A percentile compares a stretch with the other conserved stretches of the same genome.
phyloP scores from a whole-genome alignment of 2,797 vertebrate genomes.

The Thunnus albacares region DNA sequence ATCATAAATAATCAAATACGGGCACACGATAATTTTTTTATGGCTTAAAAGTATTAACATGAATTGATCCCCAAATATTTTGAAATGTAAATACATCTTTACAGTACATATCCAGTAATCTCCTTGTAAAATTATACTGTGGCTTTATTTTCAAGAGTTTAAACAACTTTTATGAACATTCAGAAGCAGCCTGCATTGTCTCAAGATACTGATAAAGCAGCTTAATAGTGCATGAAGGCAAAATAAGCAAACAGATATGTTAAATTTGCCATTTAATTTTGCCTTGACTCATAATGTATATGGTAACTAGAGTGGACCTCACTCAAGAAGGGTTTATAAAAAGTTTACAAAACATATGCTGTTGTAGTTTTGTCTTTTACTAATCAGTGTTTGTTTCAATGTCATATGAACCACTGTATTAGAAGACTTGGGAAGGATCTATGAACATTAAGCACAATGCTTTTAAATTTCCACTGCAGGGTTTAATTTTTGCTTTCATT shows the following conservation, averaged over 20 bases:
- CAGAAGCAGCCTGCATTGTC: neutral
- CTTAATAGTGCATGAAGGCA: neutral
- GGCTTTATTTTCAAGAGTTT: neutral
- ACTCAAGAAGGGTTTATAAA: neutral
- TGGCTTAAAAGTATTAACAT: neutral
- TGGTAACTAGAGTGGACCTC: neutral
- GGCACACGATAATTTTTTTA: neutral
- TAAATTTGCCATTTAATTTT: neutral
- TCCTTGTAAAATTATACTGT: too few species aligned
- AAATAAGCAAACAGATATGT: constrained; percentile 21
- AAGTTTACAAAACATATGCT: neutral
- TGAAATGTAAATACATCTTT: neutral
- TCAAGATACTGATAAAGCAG: neutral
- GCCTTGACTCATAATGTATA: constrained; percentile 24
- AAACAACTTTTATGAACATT: neutral
- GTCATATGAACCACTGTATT: neutral
- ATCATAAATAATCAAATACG: neutral
- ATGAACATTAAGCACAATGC: neutral
- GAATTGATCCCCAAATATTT: constrained; percentile 5
- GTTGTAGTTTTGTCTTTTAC: neutral
- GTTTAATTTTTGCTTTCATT: neutral
- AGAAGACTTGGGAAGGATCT: neutral
- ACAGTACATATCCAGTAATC: too few species aligned
- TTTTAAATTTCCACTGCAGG: neutral
- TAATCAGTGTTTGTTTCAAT: neutral